These are phyloP conservation scores for Enteromius trimaculatus DNA, from an alignment of 2,797 vertebrate species.

Conservation along the genomic window DNA sequence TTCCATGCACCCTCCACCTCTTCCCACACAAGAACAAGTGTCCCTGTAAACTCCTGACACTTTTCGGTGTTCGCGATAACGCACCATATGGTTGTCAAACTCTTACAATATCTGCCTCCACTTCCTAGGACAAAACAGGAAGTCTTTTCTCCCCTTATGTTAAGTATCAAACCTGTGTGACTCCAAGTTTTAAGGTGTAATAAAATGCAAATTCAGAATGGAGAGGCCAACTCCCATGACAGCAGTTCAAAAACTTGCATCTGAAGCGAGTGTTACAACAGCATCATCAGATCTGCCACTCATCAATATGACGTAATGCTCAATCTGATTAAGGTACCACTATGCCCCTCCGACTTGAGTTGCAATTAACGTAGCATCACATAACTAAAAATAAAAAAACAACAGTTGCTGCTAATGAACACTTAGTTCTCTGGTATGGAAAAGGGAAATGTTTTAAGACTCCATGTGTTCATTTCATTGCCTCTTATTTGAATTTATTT, in stretches of 20 bases:
- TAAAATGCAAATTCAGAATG: slow-evolving; percentile 26
- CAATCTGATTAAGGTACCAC: slow-evolving; percentile 34
- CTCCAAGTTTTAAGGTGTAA: neutral
- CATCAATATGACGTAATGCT: neutral
- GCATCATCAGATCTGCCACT: neutral
- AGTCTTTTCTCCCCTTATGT: slow-evolving; percentile 38
- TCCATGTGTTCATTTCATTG: slow-evolving; percentile 68
- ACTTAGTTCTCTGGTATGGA: slow-evolving; percentile 69
- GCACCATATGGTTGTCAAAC: slow-evolving; percentile 22
- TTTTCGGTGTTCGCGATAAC: slow-evolving; percentile 16
- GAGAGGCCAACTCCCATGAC: neutral
- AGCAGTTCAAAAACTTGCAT: neutral
- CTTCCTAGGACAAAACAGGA: slow-evolving; percentile 21
- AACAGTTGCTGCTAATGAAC: slow-evolving; percentile 74
- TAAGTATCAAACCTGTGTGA: slow-evolving; percentile 20
- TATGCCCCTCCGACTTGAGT: slow-evolving; percentile 2
- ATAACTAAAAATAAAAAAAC: slow-evolving; percentile 58
- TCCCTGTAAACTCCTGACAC: slow-evolving; percentile 43
- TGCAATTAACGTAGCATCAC: slow-evolving; percentile 10
- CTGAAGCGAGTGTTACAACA: slow-evolving; percentile 25
- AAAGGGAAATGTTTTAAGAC: slow-evolving; percentile 74
- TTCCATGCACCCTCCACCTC: slow-evolving; percentile 45
- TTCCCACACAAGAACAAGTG: slow-evolving; percentile 51
- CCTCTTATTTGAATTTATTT: slow-evolving; percentile 57
- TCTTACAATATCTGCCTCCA: slow-evolving; percentile 25